A percentile compares a stretch with the other conserved stretches of the same genome.
These are phyloP conservation scores for Rhegmatorhina hoffmannsi DNA, from an alignment of 2,113 vertebrate genomes.

Conservation along the genomic window DNA sequence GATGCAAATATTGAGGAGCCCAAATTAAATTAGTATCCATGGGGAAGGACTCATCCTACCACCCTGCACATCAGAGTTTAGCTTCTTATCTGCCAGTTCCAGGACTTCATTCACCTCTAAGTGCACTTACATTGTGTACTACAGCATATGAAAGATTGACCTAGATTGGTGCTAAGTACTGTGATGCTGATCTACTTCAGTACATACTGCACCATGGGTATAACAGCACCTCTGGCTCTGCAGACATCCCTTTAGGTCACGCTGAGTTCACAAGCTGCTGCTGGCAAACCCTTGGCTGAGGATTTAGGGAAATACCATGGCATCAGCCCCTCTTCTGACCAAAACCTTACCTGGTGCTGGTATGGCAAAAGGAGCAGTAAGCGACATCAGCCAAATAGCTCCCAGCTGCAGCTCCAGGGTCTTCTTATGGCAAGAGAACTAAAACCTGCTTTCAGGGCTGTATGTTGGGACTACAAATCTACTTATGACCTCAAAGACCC, in stretches of 20 bases:
- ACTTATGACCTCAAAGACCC: background rate
- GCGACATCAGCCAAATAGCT: background rate
- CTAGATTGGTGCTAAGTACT: background rate
- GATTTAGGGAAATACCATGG: background rate
- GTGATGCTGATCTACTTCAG: background rate
- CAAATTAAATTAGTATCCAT: background rate
- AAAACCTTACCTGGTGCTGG: background rate
- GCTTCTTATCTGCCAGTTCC: background rate
- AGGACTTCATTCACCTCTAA: background rate
- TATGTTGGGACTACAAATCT: background rate
- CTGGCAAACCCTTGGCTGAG: background rate
- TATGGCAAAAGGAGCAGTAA: background rate
- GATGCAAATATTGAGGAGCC: background rate
- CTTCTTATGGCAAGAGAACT: background rate
- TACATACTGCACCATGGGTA: conserved; percentile 9
- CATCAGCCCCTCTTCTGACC: background rate
- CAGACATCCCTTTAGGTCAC: background rate
- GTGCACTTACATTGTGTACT: background rate
- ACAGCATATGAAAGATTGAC: background rate
- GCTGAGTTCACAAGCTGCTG: conserved; percentile 3
- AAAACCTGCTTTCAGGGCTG: background rate
- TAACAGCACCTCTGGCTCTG: background rate
- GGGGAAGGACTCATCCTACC: background rate
- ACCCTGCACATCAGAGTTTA: background rate
- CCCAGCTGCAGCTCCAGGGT: background rate